Evolutionary conservation across 2,797 vertebrate species (phyloP).

Genomic region (Sarcoramphus papa): DNA sequence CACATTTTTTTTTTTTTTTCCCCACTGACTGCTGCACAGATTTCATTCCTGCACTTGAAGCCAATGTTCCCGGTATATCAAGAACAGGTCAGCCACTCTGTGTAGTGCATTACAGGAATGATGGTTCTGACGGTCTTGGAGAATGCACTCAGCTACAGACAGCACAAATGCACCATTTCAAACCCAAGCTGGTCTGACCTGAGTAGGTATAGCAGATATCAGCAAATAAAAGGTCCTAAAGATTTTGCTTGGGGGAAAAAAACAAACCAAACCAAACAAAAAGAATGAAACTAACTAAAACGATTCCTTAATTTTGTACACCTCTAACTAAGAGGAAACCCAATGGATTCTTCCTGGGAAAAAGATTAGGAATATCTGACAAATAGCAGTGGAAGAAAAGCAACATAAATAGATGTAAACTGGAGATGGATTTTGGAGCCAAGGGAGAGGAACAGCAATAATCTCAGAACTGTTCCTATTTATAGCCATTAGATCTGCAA

Average conservation of each 20-base stretch:
- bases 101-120: neutral
- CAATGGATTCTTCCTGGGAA: neutral
- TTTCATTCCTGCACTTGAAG: neutral
- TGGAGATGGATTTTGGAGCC: neutral
- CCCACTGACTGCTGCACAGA: neutral
- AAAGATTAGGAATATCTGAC: neutral
- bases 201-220: neutral
- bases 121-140: rapidly evolving
- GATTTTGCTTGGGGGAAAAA: neutral
- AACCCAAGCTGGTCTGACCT: neutral
- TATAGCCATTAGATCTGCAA: neutral
- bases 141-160: neutral
- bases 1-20: neutral
- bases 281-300: neutral
- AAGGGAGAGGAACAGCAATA: neutral
- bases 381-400: neutral
- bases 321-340: neutral
- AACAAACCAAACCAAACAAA: neutral
- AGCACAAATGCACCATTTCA: neutral
- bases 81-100: neutral
- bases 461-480: neutral
- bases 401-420: neutral
- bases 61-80: neutral
- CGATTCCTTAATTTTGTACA: neutral
- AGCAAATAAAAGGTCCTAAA: neutral